Evolutionary conservation across 1,140 invertebrate genomes (phyloP).

Genomic region (Zaprionus vittiger): DNA sequence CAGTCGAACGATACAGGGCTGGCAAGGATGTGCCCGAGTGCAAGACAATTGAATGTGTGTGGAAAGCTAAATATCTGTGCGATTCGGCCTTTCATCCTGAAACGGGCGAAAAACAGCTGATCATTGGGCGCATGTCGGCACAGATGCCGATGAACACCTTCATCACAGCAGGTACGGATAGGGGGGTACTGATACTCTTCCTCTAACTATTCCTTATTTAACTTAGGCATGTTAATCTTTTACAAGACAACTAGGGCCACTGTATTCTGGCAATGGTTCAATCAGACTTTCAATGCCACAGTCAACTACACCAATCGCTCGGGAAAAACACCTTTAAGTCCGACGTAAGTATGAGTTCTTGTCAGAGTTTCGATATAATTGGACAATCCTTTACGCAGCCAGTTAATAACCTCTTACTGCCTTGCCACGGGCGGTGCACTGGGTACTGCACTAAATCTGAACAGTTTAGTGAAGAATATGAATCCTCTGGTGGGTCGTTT

Average conservation of each 20-base stretch:
- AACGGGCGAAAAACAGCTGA: slow-evolving; percentile 90
- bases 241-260: slow-evolving; percentile 91
- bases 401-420: slow-evolving; percentile 94
- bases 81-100: slow-evolving; percentile 95
- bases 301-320: slow-evolving; percentile 97
- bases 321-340: slow-evolving; percentile 90
- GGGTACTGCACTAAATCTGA: slow-evolving; percentile 92
- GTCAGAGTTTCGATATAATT: background rate
- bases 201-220: background rate
- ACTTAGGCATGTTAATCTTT: slow-evolving; percentile 86
- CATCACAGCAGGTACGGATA: slow-evolving; percentile 90
- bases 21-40: slow-evolving; percentile 86
- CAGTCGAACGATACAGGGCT: slow-evolving; percentile 90
- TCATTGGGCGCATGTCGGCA: slow-evolving; percentile 94
- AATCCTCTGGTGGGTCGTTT: slow-evolving; percentile 85
- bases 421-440: slow-evolving; percentile 96
- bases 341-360: slow-evolving; percentile 82
- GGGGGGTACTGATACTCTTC: background rate
- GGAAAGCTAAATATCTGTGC: slow-evolving; percentile 91
- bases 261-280: slow-evolving; percentile 96
- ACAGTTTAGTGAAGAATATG: slow-evolving; percentile 87
- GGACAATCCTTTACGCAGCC: slow-evolving; percentile 85
- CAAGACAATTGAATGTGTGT: slow-evolving; percentile 88
- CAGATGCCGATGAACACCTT: slow-evolving; percentile 97
- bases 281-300: slow-evolving; percentile 96